Conservation (phyloP, 64 coral and sea anemone genomes). For the Stichodactyla mertensii region DNA sequence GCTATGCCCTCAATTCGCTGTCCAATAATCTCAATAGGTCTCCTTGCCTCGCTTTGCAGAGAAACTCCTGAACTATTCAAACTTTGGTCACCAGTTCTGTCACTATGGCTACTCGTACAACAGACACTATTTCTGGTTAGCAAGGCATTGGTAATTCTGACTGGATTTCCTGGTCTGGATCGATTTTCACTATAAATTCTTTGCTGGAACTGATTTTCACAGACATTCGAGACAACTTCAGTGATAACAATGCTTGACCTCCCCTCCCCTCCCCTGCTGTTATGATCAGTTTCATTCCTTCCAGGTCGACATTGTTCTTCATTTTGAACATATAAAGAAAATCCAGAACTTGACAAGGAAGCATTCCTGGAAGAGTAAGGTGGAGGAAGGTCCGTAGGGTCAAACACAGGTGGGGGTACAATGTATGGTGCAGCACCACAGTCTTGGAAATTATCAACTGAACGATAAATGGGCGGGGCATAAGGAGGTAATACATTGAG, state of each 20-base stretch:
- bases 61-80: not conserved
- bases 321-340: constrained; percentile 18
- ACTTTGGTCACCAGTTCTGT: not conserved
- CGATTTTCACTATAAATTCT: constrained; percentile 15
- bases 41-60: constrained; percentile 1
- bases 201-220: constrained; percentile 5
- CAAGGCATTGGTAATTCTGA: not conserved
- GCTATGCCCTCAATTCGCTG: not conserved
- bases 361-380: constrained; percentile 80
- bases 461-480: constrained; percentile 83
- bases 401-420: constrained; percentile 84
- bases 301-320: not conserved
- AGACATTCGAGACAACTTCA: not conserved
- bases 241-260: not conserved
- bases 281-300: not conserved
- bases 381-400: constrained; percentile 82
- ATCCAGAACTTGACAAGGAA: constrained; percentile 57
- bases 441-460: constrained; percentile 79
- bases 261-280: not conserved
- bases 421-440: constrained; percentile 63
- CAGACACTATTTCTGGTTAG: not conserved
- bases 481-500: constrained; percentile 57
- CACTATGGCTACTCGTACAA: not conserved
- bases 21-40: not conserved
- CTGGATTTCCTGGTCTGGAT: constrained; percentile 1